Evolutionary conservation across 2,797 vertebrate genomes (phyloP), one percentile per base, ranked within the genome.

Genomic region (Acridotheres tristis): DNA sequence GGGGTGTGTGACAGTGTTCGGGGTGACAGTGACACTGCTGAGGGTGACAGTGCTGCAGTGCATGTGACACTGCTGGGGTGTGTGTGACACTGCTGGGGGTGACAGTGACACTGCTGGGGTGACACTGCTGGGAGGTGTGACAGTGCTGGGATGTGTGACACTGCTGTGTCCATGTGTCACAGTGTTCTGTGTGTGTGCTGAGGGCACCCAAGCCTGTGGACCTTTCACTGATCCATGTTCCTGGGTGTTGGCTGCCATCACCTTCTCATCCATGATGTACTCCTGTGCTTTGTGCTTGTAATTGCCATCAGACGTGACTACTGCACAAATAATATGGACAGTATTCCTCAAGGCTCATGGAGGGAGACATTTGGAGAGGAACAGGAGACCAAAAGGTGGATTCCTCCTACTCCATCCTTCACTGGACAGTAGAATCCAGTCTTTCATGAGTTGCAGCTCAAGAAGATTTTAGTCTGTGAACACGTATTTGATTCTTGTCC

Each of bases 171-270:
- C 0, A 3, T 7, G 30, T 34, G 17, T 32, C 5, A 0, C 43
- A 58, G 40, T 27, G 29, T 32, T 48, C 29, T 45, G 3, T 32
- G 47, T 11, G 30, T 10, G 22, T 10, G 23, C 16, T 4, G 7
- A 47, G 29, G 47, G 11, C 26, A 34, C 3, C 34, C 38, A 7
- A 18, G 32, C 9, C 17, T 8, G 26, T 2, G 8, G 11, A 19
- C 14, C 7, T 69, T 34, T 20, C 0, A 0, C 5, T 23, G 34
- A 9, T 47, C 27, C 1, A 0, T 8, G 34, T 16, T 8, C 19
- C 48, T 10, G 29, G 38, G 14, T 53, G 48, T 5, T 19, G 15
- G 38, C 38, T 57, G 32, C 29, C 38, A 29, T 50, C 34, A 3
- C 3, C 13, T 22, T 1, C 3, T 27, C 50, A 6, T 27, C 3